Evolutionary conservation across 2,797 vertebrate species (phyloP).

Genomic region (Eremophila alpestris): DNA sequence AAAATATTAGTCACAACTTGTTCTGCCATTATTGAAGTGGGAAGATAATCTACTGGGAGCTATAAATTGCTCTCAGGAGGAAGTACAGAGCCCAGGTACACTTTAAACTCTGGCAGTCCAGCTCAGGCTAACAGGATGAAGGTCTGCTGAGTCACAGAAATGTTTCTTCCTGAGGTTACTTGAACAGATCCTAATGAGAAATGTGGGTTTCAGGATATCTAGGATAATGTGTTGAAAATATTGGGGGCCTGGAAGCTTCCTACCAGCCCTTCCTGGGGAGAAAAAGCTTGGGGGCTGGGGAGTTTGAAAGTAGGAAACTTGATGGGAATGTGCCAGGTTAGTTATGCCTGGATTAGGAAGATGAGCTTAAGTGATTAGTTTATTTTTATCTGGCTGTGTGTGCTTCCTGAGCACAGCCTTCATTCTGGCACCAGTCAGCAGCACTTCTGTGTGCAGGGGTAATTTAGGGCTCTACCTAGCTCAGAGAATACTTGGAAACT

Average conservation of each 20-base stretch:
- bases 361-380: constrained; percentile 41
- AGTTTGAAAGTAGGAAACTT: background rate
- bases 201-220: background rate
- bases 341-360: constrained; percentile 3
- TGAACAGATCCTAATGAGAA: background rate
- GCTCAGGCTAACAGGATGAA: background rate
- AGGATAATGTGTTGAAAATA: background rate
- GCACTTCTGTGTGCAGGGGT: background rate
- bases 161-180: background rate
- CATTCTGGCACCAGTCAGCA: background rate
- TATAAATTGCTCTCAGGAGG: background rate
- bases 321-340: background rate
- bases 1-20: background rate
- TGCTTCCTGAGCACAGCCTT: background rate
- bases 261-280: background rate
- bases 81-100: background rate
- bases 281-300: background rate
- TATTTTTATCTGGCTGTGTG: constrained; percentile 37
- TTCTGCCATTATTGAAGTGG: background rate
- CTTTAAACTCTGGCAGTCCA: background rate
- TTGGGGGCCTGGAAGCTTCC: background rate
- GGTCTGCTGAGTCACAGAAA: constrained; percentile 17
- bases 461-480: background rate
- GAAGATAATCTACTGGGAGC: background rate
- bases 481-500: background rate